A percentile compares a stretch with the other conserved stretches of the same genome.
Conservation (phyloP, 1,140 invertebrate species). For the Meloidogyne chitwoodi region DNA sequence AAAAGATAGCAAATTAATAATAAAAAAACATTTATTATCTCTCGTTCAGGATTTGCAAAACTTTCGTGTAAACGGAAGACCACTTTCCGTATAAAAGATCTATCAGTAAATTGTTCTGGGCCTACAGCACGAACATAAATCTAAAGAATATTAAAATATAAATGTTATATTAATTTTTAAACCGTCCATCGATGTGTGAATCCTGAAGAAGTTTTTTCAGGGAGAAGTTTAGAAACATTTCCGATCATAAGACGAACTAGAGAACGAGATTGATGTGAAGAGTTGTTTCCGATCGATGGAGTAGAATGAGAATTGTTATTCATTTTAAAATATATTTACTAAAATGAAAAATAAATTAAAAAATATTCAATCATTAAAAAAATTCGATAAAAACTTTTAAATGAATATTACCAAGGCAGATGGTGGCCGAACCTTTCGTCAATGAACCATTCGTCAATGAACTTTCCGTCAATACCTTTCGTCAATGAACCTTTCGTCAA, state of each 20-base stretch:
- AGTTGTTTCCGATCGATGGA: background rate
- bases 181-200: conserved; percentile 13
- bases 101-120: conserved; percentile 14
- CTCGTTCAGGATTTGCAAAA: conserved; percentile 6
- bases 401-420: too few relatives aligned
- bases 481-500: too few relatives aligned
- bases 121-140: conserved; percentile 10
- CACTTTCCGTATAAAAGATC: conserved; percentile 12
- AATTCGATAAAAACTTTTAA: too few relatives aligned
- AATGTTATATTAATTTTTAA: background rate
- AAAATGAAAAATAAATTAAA: too few relatives aligned
- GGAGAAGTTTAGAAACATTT: background rate
- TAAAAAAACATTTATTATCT: conserved; percentile 6
- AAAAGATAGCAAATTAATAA: too few relatives aligned
- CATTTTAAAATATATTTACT: background rate
- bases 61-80: conserved; percentile 15
- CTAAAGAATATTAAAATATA: background rate
- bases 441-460: too few relatives aligned
- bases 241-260: conserved; percentile 13
- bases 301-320: background rate
- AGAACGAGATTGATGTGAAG: conserved; percentile 5
- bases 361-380: too few relatives aligned
- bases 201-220: background rate
- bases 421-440: too few relatives aligned
- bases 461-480: too few relatives aligned